These are phyloP conservation scores for Peribatodes rhomboidaria DNA, from an alignment of 2,888 invertebrate species.

Conservation along the genomic window DNA sequence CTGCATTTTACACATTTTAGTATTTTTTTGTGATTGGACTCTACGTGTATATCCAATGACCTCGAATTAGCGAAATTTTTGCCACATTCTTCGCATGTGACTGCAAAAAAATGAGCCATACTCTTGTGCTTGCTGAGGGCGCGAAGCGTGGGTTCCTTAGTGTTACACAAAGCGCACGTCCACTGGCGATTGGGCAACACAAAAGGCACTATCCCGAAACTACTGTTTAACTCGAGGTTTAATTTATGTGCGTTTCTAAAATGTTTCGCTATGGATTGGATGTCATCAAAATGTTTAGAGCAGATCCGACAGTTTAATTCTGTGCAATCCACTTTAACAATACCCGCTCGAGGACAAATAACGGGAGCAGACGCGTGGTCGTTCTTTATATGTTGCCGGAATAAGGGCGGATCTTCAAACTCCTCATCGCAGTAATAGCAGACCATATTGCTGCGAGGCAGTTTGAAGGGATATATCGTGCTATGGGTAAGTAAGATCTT, in stretches of 20 bases:
- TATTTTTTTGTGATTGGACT: slow-evolving; percentile 34
- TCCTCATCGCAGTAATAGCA: slow-evolving; percentile 78
- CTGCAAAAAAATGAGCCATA: slow-evolving; percentile 48
- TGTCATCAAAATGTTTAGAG: slow-evolving; percentile 48
- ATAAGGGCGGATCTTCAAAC: slow-evolving; percentile 66
- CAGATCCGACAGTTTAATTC: slow-evolving; percentile 68
- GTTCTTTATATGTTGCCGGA: slow-evolving; percentile 65
- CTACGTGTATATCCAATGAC: slow-evolving; percentile 31
- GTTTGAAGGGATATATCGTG: slow-evolving; percentile 79
- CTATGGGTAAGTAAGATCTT: slow-evolving; percentile 75
- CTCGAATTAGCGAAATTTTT: slow-evolving; percentile 35
- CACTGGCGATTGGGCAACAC: slow-evolving; percentile 37
- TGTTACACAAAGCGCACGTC: slow-evolving; percentile 36
- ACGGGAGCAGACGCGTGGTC: slow-evolving; percentile 40
- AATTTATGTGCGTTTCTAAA: slow-evolving; percentile 56
- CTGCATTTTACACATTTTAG: slow-evolving; percentile 38
- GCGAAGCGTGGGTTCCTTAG: slow-evolving; percentile 38
- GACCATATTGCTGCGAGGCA: slow-evolving; percentile 71
- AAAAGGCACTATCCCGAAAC: slow-evolving; percentile 44
- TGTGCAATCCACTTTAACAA: slow-evolving; percentile 66
- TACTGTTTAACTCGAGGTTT: slow-evolving; percentile 26
- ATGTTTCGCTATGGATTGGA: slow-evolving; percentile 58
- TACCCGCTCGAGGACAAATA: slow-evolving; percentile 48
- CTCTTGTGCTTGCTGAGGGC: slow-evolving; percentile 51
- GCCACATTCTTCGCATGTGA: slow-evolving; percentile 49